Base-by-base conservation (phyloP, 2,888 invertebrate genomes). In the Parascotia fuliginaria region DNA sequence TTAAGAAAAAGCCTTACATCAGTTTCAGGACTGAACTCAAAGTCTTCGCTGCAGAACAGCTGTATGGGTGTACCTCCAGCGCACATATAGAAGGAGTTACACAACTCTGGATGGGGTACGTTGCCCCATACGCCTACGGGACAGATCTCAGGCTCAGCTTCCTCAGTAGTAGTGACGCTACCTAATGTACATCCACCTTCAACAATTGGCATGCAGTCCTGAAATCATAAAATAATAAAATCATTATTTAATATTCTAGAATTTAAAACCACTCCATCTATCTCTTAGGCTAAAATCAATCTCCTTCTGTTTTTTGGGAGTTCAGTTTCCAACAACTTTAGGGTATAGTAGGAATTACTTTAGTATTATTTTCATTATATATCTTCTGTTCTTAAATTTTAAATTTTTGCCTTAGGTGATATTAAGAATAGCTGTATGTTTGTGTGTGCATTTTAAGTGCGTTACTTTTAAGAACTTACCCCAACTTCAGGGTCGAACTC, bases 181-280 rank as follows among this genome's bases (percentile, higher is more conserved):
- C 59, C 59, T 0, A 65, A 24, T 0, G 77, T 77, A 27, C 77
- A 77, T 2, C 77, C 77, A 0, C 77, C 77, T 38, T 70, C 71
- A 2, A 68, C 60, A 0, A 77, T 75, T 0, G 16, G 12, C 0
- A 69, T 63, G 31, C 77, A 73, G 2, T 38, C 34, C 71, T 75
- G 58, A 7, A 61, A 62, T 22, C 32, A 47, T 29, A 29, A 11
- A 29, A 29, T 1, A 11, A 29, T n/a, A n/a, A n/a, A n/a, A n/a
- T n/a, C n/a, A n/a, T n/a, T n/a, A n/a, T n/a, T n/a, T n/a, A n/a
- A n/a, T n/a, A n/a, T n/a, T n/a, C n/a, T n/a, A n/a, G n/a, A n/a
- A n/a, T n/a, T n/a, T n/a, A n/a, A n/a, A n/a, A n/a, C n/a, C n/a
- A n/a, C n/a, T n/a, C n/a, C n/a, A n/a, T n/a, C n/a, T n/a, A n/a